Percentiles rank a stretch among this genome's conserved stretches.
Evolutionary conservation across 2,888 invertebrate genomes (phyloP).

Genomic region (Ommatoiulus sabulosus): DNA sequence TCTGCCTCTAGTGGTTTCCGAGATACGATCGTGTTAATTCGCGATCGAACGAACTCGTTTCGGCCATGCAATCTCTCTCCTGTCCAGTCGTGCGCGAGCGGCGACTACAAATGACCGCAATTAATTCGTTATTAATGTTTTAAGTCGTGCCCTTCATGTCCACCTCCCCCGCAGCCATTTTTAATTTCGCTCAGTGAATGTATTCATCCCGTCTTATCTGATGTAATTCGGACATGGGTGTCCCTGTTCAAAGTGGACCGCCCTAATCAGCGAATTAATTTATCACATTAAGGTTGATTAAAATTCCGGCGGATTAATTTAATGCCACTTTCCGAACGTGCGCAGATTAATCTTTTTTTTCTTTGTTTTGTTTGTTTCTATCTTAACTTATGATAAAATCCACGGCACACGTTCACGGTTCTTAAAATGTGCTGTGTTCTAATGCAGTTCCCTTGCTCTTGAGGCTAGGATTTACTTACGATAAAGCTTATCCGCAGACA

Average conservation of each 20-base stretch:
- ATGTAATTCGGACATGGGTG: background rate
- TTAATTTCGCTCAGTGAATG: background rate
- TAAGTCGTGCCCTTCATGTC: background rate
- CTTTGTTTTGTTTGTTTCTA: background rate
- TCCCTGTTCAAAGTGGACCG: conserved; percentile 13
- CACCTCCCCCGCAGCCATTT: conserved; percentile 10
- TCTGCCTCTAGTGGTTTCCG: no score
- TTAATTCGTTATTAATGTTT: conserved; percentile 17
- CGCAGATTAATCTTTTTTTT: background rate
- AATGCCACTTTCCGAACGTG: background rate
- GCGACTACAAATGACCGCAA: conserved; percentile 22
- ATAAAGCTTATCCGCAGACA: no score
- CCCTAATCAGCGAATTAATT: conserved; percentile 25
- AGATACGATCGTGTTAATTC: no score
- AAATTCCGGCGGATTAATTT: conserved; percentile 10
- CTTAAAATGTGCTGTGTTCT: no score
- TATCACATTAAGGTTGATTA: conserved; percentile 27
- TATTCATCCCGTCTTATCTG: background rate
- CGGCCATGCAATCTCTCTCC: background rate
- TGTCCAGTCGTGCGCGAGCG: background rate
- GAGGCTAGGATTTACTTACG: no score
- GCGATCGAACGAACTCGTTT: background rate
- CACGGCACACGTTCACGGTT: background rate
- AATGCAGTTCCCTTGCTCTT: background rate
- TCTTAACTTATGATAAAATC: no score